Conservation (phyloP, 2,113 vertebrate genomes). For the Nestor notabilis region DNA sequence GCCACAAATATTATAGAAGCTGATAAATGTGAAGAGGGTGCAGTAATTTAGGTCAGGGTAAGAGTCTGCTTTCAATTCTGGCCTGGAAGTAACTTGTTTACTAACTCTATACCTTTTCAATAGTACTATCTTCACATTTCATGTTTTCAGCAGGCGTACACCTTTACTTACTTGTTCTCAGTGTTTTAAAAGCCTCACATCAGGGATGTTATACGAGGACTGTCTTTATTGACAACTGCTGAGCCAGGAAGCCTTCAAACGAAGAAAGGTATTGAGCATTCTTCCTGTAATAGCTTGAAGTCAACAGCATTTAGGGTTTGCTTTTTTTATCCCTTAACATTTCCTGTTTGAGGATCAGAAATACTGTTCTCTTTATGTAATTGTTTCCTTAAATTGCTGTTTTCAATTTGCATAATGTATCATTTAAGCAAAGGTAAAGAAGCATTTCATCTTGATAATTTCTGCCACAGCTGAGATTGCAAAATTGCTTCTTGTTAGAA, state of each 20-base stretch:
- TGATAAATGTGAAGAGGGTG: neutral
- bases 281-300: neutral
- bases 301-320: neutral
- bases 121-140: neutral
- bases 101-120: neutral
- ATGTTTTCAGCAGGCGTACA: neutral
- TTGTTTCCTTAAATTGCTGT: slow-evolving; percentile 59
- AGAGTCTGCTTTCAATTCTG: neutral
- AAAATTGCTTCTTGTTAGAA: slow-evolving; percentile 65
- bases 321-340: slow-evolving; percentile 56
- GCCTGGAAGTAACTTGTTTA: neutral
- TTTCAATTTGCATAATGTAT: slow-evolving; percentile 65
- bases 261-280: slow-evolving; percentile 26
- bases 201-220: neutral
- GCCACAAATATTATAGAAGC: neutral
- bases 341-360: slow-evolving; percentile 45
- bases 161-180: neutral
- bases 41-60: neutral
- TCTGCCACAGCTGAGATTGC: slow-evolving; percentile 63
- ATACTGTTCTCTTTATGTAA: slow-evolving; percentile 55
- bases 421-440: slow-evolving; percentile 66
- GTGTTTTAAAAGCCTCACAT: neutral
- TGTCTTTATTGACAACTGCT: neutral
- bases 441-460: slow-evolving; percentile 57
- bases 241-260: neutral